phyloP scores from a whole-genome alignment of 2,797 vertebrate species.

The Amniataba percoides region DNA sequence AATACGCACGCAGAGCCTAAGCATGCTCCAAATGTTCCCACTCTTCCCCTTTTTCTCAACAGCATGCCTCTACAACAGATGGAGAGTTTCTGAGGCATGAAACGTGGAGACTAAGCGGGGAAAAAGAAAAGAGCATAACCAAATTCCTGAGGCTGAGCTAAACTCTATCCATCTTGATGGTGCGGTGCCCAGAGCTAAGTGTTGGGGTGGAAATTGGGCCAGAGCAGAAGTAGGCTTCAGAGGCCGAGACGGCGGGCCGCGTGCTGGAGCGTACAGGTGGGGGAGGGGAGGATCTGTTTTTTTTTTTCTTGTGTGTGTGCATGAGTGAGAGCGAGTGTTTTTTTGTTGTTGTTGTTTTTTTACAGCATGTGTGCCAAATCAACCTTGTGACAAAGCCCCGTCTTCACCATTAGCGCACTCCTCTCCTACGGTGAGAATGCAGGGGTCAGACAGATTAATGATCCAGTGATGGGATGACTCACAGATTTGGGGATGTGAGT shows the following conservation, averaged over 20 bases:
- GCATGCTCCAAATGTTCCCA: constrained; percentile 59
- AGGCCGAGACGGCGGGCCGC: constrained; percentile 40
- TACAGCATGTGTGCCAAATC: constrained; percentile 45
- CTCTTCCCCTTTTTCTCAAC: constrained; percentile 43
- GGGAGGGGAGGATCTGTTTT: constrained; percentile 59
- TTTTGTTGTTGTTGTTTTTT: constrained; percentile 9
- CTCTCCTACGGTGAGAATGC: constrained; percentile 60
- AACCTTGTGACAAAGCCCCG: constrained; percentile 38
- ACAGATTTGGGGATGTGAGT: constrained; percentile 73
- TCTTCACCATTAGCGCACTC: constrained; percentile 71
- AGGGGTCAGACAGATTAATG: constrained; percentile 79
- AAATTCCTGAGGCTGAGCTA: constrained; percentile 65
- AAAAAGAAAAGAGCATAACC: constrained; percentile 45
- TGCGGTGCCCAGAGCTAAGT: constrained; percentile 61
- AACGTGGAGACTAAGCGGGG: constrained; percentile 56
- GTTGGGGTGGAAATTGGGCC: constrained; percentile 68
- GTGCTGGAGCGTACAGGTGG: constrained; percentile 52
- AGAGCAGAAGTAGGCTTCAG: constrained; percentile 52
- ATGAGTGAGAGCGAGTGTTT: constrained; percentile 19
- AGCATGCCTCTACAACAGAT: constrained; percentile 69
- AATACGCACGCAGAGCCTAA: constrained; percentile 44
- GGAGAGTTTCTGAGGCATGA: constrained; percentile 77
- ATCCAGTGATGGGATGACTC: constrained; percentile 75
- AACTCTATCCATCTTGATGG: constrained; percentile 61
- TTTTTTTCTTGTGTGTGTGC: constrained; percentile 27